Percentiles rank a stretch among this genome's conserved stretches.
Evolutionary conservation across 1,140 invertebrate genomes (phyloP).

Genomic region (Ceratosolen fusciceps): DNA sequence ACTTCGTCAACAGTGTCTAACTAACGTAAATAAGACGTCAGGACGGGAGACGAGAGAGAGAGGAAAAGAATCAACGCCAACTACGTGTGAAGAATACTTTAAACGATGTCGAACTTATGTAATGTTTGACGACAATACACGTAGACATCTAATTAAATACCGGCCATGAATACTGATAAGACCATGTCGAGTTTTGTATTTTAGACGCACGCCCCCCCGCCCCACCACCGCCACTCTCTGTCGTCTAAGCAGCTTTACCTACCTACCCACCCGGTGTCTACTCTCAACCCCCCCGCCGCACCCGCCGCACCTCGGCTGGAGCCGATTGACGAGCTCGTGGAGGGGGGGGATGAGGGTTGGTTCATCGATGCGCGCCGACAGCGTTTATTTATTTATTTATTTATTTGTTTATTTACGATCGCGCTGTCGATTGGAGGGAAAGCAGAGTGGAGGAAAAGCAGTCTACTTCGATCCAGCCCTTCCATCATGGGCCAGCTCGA

Average conservation of each 20-base stretch:
- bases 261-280: no score
- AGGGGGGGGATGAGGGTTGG: no score
- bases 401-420: no score
- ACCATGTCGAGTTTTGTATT: not conserved
- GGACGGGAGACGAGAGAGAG: no score
- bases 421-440: not conserved
- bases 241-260: no score
- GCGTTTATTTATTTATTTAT: not conserved
- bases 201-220: not conserved
- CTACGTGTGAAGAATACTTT: conserved; percentile 10
- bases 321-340: no score
- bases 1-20: conserved; percentile 37
- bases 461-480: no score
- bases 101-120: not conserved
- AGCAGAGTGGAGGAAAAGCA: not conserved
- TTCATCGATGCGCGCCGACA: not conserved
- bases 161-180: not conserved
- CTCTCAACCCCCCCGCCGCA: no score
- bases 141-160: conserved; percentile 6
- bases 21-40: conserved; percentile 44
- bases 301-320: no score
- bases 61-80: conserved; percentile 5
- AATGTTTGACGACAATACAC: not conserved
- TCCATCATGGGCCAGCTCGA: no score
- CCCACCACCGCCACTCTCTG: no score